phyloP scores from a whole-genome alignment of 1,140 invertebrate species.

The Formica exsecta region DNA sequence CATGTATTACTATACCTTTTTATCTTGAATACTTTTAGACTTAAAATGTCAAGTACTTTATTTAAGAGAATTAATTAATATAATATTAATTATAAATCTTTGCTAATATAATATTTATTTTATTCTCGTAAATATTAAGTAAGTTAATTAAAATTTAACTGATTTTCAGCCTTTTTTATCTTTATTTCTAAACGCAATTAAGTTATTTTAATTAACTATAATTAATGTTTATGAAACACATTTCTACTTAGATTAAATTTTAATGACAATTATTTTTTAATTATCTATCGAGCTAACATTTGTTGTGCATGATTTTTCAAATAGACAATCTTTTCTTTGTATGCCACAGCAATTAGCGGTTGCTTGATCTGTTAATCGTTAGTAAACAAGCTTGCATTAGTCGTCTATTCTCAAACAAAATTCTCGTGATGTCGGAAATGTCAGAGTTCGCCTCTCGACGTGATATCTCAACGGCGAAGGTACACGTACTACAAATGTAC shows the following conservation, averaged over 20 bases:
- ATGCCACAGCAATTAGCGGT: conserved; percentile 36
- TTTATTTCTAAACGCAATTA: background rate
- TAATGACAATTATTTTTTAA: conserved; percentile 6
- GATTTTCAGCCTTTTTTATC: background rate
- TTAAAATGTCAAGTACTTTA: background rate
- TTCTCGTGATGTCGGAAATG: conserved; percentile 49
- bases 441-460: conserved; percentile 51
- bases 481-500: conserved; percentile 52
- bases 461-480: conserved; percentile 35
- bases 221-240: background rate
- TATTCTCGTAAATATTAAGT: background rate
- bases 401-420: conserved; percentile 30
- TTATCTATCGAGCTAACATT: background rate
- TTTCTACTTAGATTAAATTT: conserved; percentile 1
- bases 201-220: conserved; percentile 16
- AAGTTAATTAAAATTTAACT: conserved; percentile 23
- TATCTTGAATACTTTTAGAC: background rate
- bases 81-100: background rate
- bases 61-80: background rate
- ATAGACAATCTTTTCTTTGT: conserved; percentile 24
- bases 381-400: conserved; percentile 35
- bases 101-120: background rate
- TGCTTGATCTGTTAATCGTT: conserved; percentile 46
- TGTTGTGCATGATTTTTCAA: conserved; percentile 1
- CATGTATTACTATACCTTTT: background rate